Evolutionary conservation across 2,888 invertebrate species (phyloP), one percentile per base, ranked within the genome.

Genomic region (Theodoxus fluviatilis): DNA sequence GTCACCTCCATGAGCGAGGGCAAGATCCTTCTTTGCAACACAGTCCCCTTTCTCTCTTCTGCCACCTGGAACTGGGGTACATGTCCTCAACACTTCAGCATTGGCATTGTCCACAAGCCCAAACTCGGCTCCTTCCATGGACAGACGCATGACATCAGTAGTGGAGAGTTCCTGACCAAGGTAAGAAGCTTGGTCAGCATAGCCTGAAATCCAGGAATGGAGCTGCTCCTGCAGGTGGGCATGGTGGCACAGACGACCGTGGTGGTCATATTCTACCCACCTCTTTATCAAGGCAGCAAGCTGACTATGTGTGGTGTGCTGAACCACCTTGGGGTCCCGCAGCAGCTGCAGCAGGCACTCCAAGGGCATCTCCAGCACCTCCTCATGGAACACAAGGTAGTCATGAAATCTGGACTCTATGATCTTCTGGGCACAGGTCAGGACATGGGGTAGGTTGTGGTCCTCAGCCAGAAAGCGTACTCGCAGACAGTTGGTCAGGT

Each of bases 381-480:
- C 84, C 69, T 83, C 83, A 73, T 83, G 81, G 59, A 78, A 78
- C 38, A 84, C 78, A 2, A 84, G 72, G 72, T 83, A 82, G 73
- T 85, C 85, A 75, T 84, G 84, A 72, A 85, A 85, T 31, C 85
- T 75, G 28, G 84, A 76, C 70, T 82, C 78, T 61, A 85, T 81
- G 66, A 85, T 84, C 31, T 74, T 76, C 55, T 79, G 79, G 52
- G 83, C 82, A 4, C 80, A 76, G 65, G 76, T 74, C 15, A 79
- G 78, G 9, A 85, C 83, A 70, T 81, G 79, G 40, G 78, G 78
- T 61, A 85, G 71, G 71, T 84, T 84, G 73, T 84, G 84, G 68
- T 83, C 82, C 69, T 84, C 83, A 25, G 83, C 77, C 6, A 84
- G 72, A 68, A 81, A 83, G 40, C 79, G 75, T 2, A 84, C 72